A percentile compares a stretch with the other conserved stretches of the same genome.
Conservation (phyloP, 2,888 invertebrate genomes). For the Rhimphoctona megacephalus region DNA sequence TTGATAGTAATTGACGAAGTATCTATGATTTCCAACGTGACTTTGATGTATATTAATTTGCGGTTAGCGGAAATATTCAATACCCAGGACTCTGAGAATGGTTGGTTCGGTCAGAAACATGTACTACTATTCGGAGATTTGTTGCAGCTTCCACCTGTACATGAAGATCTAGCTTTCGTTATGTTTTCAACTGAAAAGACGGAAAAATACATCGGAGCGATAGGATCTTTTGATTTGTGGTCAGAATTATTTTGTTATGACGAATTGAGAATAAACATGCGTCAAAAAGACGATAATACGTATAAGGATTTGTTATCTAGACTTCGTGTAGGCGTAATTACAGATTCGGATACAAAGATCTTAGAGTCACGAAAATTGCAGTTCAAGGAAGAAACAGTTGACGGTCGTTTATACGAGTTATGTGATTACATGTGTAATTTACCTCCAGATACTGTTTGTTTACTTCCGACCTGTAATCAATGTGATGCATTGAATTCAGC, state of each 20-base stretch:
- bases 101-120: conserved; percentile 78
- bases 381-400: conserved; percentile 48
- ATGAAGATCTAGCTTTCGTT: conserved; percentile 72
- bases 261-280: neutral
- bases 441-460: conserved; percentile 75
- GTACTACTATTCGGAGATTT: conserved; percentile 77
- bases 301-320: neutral
- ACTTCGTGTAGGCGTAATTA: conserved; percentile 38
- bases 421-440: conserved; percentile 68
- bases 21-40: neutral
- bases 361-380: conserved; percentile 52
- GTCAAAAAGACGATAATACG: neutral
- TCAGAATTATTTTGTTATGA: neutral
- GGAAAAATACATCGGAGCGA: conserved; percentile 60
- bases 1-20: neutral
- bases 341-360: conserved; percentile 33
- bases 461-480: conserved; percentile 72
- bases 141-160: conserved; percentile 77
- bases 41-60: conserved; percentile 67
- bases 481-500: conserved; percentile 69
- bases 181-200: conserved; percentile 68
- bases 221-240: conserved; percentile 61
- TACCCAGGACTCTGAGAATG: conserved; percentile 73
- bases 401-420: conserved; percentile 60
- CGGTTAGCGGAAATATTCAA: conserved; percentile 76